Evolutionary conservation across 1,140 invertebrate species (phyloP).

Genomic region (Megathymus violae): DNA sequence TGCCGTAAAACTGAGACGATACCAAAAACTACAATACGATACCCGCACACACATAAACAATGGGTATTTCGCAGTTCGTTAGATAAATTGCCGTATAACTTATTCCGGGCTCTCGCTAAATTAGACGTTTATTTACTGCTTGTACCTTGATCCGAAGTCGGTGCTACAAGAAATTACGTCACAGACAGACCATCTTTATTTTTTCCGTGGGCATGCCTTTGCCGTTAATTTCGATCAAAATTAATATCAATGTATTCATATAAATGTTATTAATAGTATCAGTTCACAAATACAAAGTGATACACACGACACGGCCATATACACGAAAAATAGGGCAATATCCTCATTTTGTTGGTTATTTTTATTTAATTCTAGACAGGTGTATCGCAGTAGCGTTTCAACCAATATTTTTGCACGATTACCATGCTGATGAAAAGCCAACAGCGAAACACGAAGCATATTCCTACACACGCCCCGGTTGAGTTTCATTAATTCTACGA

Average conservation of each 20-base stretch:
- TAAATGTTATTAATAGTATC: not conserved
- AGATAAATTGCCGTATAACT: constrained; percentile 61
- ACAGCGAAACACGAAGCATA: constrained; percentile 62
- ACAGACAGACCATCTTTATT: constrained; percentile 27
- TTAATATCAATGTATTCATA: too few relatives aligned
- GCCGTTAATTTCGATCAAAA: constrained; percentile 9
- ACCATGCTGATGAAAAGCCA: constrained; percentile 81
- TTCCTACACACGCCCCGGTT: constrained; percentile 41
- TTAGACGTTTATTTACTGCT: constrained; percentile 37
- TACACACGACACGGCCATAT: constrained; percentile 2
- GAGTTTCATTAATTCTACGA: constrained; percentile 54
- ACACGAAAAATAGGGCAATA: constrained; percentile 56
- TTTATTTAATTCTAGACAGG: constrained; percentile 81
- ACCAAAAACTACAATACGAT: constrained; percentile 49
- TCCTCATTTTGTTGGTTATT: constrained; percentile 73
- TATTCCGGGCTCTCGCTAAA: constrained; percentile 38
- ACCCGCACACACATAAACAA: constrained; percentile 50
- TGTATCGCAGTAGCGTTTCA: constrained; percentile 59
- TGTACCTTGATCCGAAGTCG: constrained; percentile 27
- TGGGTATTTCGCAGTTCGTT: constrained; percentile 64
- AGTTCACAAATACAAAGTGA: not conserved
- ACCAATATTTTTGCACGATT: constrained; percentile 80
- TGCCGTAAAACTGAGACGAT: constrained; percentile 65
- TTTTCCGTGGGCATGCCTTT: constrained; percentile 15
- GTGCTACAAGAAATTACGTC: constrained; percentile 29